Conservation (phyloP, 2,797 vertebrate species). For the Danionella dracula region DNA sequence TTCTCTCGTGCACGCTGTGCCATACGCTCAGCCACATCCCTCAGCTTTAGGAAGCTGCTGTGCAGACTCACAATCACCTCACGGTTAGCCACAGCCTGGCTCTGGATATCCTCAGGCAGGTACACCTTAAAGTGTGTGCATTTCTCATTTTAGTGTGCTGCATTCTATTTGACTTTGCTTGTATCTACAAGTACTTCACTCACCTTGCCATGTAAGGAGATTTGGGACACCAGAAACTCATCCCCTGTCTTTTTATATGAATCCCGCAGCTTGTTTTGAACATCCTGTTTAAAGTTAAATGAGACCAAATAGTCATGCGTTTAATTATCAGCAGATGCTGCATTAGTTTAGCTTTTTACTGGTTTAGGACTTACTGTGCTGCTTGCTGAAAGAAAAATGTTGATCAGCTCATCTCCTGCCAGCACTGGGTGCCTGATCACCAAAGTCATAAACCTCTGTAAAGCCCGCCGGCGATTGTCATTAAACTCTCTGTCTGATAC, state of each 20-base stretch:
- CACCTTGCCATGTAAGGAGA: conserved; percentile 88
- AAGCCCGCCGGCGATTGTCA: conserved; percentile 82
- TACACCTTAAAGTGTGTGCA: no score
- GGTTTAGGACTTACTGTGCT: conserved; percentile 71
- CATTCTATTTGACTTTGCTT: no score
- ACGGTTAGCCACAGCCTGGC: conserved; percentile 84
- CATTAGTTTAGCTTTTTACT: no score
- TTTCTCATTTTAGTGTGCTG: no score
- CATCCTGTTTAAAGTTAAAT: conserved; percentile 72
- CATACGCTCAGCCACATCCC: conserved; percentile 86
- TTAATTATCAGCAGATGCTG: no score
- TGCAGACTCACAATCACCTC: conserved; percentile 91
- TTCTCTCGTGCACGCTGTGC: conserved; percentile 87
- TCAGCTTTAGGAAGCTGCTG: conserved; percentile 89
- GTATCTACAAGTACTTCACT: background rate
- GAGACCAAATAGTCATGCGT: background rate
- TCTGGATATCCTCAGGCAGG: conserved; percentile 88
- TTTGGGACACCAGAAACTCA: conserved; percentile 87
- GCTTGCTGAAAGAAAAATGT: conserved; percentile 88
- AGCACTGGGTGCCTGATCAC: conserved; percentile 91
- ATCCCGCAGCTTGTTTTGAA: conserved; percentile 88
- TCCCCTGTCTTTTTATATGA: conserved; percentile 84
- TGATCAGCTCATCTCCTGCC: conserved; percentile 85
- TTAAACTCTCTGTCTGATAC: conserved; percentile 91
- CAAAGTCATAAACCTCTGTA: conserved; percentile 87